These are phyloP conservation scores for Cosmia trapezina DNA, from an alignment of 2,888 invertebrate species.

Conservation along the genomic window DNA sequence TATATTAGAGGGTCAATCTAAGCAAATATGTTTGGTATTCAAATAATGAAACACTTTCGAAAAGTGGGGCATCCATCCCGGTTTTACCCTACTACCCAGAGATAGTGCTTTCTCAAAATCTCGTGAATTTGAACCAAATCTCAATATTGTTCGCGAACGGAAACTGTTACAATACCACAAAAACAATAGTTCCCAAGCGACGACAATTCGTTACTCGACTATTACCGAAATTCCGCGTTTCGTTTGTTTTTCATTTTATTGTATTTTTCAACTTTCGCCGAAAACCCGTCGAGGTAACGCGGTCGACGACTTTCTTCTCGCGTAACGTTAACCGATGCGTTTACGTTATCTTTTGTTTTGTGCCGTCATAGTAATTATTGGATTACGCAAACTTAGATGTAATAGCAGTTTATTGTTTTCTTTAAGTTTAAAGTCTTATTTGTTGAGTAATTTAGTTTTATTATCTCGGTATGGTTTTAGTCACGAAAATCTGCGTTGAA, in stretches of 20 bases:
- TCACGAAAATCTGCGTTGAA: not conserved
- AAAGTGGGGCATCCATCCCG: too few relatives aligned
- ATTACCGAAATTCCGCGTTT: constrained; percentile 57
- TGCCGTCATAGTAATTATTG: constrained; percentile 67
- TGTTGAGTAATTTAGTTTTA: constrained; percentile 39
- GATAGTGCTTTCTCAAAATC: too few relatives aligned
- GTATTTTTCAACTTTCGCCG: constrained; percentile 68
- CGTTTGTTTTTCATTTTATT: constrained; percentile 56
- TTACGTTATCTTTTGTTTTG: constrained; percentile 70
- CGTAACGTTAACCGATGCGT: constrained; percentile 65
- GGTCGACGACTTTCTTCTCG: constrained; percentile 63
- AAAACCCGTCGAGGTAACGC: constrained; percentile 64
- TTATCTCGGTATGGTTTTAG: not conserved
- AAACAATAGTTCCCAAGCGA: constrained; percentile 55
- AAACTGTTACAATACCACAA: constrained; percentile 39
- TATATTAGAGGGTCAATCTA: too few relatives aligned
- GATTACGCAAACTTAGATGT: constrained; percentile 68
- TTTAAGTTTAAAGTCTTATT: constrained; percentile 34
- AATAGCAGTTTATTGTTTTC: constrained; percentile 42
- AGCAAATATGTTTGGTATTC: too few relatives aligned
- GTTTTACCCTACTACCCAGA: too few relatives aligned
- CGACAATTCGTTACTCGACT: constrained; percentile 57
- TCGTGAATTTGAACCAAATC: constrained; percentile 25
- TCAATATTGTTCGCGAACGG: constrained; percentile 46
- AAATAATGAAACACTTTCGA: too few relatives aligned